Evolutionary conservation across 2,888 invertebrate genomes (phyloP).

Genomic region (Scaptomyza polygonia): DNA sequence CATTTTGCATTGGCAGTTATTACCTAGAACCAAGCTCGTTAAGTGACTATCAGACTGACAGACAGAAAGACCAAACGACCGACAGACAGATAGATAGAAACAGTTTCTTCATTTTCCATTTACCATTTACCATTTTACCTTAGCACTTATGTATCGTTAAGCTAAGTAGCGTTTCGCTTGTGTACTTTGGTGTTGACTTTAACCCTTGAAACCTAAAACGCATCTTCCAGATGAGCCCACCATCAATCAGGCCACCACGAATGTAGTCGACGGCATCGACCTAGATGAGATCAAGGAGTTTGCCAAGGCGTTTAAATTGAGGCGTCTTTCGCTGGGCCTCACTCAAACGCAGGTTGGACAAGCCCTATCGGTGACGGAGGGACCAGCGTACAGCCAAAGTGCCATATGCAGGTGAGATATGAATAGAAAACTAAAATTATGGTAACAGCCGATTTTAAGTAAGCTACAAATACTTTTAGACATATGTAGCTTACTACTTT

Average conservation of each 20-base stretch:
- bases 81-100: neutral
- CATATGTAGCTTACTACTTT: too few relatives aligned
- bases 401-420: constrained; percentile 97
- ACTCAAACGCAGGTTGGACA: constrained; percentile 99
- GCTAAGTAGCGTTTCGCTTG: constrained; percentile 26
- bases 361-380: constrained; percentile 97
- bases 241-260: constrained; percentile 96
- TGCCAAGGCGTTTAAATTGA: constrained; percentile 97
- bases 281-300: constrained; percentile 99
- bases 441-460: neutral
- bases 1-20: constrained; percentile 56
- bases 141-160: constrained; percentile 44
- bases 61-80: neutral
- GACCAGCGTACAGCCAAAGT: constrained; percentile 99
- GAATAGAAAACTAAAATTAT: constrained; percentile 25
- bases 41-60: constrained; percentile 11
- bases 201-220: constrained; percentile 23
- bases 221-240: constrained; percentile 91
- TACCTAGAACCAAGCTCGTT: constrained; percentile 36
- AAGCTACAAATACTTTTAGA: neutral
- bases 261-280: constrained; percentile 98
- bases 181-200: constrained; percentile 31
- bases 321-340: constrained; percentile 95
- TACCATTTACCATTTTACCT: constrained; percentile 26
- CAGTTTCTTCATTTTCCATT: neutral